These are phyloP conservation scores for Sminthurides bifidus DNA, from an alignment of 1,140 invertebrate species.

Conservation along the genomic window DNA sequence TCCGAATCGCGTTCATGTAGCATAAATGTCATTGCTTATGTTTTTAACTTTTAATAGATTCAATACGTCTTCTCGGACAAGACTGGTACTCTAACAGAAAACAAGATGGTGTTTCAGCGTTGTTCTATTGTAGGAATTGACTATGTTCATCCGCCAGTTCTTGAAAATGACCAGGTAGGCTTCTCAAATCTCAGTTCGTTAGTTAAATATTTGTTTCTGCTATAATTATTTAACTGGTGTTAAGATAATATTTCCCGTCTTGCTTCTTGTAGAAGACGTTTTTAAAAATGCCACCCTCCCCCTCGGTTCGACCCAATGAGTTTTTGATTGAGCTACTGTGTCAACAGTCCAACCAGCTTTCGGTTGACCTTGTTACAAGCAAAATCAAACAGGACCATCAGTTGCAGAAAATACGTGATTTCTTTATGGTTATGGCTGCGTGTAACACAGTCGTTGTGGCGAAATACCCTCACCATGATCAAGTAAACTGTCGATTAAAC, in stretches of 20 bases:
- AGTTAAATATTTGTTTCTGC: no score
- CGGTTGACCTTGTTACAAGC: slow-evolving; percentile 10
- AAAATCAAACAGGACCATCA: no score
- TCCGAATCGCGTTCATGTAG: neutral
- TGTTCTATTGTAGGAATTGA: slow-evolving; percentile 81
- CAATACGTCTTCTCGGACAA: slow-evolving; percentile 96
- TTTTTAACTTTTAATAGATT: slow-evolving; percentile 43
- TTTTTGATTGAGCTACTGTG: slow-evolving; percentile 12
- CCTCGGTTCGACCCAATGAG: slow-evolving; percentile 18
- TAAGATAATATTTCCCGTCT: no score
- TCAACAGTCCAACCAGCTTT: slow-evolving; percentile 6
- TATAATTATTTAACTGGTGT: no score
- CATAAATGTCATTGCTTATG: neutral
- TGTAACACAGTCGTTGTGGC: slow-evolving; percentile 95
- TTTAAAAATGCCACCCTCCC: neutral
- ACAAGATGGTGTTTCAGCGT: slow-evolving; percentile 88
- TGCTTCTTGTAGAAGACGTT: neutral
- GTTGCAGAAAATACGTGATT: slow-evolving; percentile 61
- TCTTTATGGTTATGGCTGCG: slow-evolving; percentile 78
- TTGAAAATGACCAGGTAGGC: no score
- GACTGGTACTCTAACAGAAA: slow-evolving; percentile 93
- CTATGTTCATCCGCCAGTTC: slow-evolving; percentile 54
- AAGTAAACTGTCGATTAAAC: slow-evolving; percentile 38
- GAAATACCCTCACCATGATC: slow-evolving; percentile 73
- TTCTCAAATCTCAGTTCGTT: no score